phyloP scores from a whole-genome alignment of 30 jellyfish, hydroid and myxozoan species.

The Aurelia sp. region DNA sequence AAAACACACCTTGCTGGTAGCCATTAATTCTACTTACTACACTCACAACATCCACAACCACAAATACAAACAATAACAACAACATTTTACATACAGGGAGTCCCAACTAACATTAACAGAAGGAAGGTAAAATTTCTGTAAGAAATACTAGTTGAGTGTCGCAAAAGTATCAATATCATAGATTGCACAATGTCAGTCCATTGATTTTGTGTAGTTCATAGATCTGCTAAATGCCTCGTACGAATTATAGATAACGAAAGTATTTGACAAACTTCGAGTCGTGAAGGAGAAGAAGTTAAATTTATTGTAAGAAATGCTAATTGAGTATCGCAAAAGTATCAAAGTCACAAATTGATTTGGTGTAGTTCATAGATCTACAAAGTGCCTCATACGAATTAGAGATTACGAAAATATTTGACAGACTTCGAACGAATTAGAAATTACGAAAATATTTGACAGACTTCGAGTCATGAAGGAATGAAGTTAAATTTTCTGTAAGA shows the following conservation, averaged over 20 bases:
- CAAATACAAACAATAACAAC: no score
- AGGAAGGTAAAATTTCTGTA: constrained; percentile 73
- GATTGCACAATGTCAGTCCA: constrained; percentile 74
- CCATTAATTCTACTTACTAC: constrained; percentile 32
- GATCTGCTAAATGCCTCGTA: no score
- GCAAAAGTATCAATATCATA: constrained; percentile 81
- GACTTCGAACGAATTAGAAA: no score
- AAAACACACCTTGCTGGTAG: constrained; percentile 22
- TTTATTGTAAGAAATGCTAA: constrained; percentile 80
- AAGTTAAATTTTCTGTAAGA: constrained; percentile 77
- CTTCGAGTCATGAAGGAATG: constrained; percentile 58
- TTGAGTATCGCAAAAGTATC: constrained; percentile 86
- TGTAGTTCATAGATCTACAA: no score
- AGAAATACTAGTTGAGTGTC: constrained; percentile 85
- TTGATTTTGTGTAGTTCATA: no score
- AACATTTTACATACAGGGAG: no score
- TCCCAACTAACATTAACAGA: not conserved
- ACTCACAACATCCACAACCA: constrained; percentile 10
- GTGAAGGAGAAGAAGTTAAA: constrained; percentile 77
- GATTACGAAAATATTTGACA: no score
- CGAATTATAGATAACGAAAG: no score
- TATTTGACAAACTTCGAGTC: not conserved
- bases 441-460: no score
- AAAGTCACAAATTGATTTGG: constrained; percentile 65
- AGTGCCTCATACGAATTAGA: no score